These are phyloP conservation scores for Amaurobius ferox DNA, from an alignment of 2,888 invertebrate genomes.

Conservation along the genomic window DNA sequence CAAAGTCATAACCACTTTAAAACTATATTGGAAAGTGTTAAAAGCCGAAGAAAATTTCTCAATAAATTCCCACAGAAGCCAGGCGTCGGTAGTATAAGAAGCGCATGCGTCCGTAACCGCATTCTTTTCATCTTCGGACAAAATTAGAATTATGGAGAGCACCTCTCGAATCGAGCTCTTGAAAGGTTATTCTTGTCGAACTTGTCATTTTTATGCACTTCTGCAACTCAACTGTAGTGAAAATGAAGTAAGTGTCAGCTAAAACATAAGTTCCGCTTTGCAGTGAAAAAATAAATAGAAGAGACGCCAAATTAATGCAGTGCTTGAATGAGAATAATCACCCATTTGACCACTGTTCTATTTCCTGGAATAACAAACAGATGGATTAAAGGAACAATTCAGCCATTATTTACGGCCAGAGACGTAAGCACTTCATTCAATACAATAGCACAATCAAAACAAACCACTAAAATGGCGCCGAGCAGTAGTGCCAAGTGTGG, in stretches of 20 bases:
- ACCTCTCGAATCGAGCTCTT: slow-evolving; percentile 18
- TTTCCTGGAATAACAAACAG: slow-evolving; percentile 8
- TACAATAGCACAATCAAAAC: background rate
- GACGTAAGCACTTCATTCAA: background rate
- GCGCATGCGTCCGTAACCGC: background rate
- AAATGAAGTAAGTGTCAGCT: background rate
- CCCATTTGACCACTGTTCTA: background rate
- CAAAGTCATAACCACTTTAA: too few relatives aligned
- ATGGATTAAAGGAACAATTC: background rate
- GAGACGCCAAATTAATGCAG: background rate
- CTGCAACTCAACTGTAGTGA: background rate
- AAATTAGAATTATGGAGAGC: slow-evolving; percentile 24
- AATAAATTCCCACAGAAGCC: too few relatives aligned
- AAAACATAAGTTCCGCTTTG: slow-evolving; percentile 7
- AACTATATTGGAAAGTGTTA: too few relatives aligned
- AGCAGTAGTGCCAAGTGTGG: too few relatives aligned
- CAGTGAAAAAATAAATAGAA: background rate
- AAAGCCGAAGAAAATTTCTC: too few relatives aligned
- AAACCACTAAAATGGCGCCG: background rate
- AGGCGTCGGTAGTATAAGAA: too few relatives aligned
- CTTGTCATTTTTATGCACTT: slow-evolving; percentile 10
- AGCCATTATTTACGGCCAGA: background rate
- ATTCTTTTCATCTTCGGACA: slow-evolving; percentile 5
- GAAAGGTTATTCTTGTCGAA: slow-evolving; percentile 26
- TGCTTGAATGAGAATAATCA: slow-evolving; percentile 5